A percentile compares a stretch with the other conserved stretches of the same genome.
Conservation (phyloP, 2,888 invertebrate species). For the Euphydryas editha region DNA sequence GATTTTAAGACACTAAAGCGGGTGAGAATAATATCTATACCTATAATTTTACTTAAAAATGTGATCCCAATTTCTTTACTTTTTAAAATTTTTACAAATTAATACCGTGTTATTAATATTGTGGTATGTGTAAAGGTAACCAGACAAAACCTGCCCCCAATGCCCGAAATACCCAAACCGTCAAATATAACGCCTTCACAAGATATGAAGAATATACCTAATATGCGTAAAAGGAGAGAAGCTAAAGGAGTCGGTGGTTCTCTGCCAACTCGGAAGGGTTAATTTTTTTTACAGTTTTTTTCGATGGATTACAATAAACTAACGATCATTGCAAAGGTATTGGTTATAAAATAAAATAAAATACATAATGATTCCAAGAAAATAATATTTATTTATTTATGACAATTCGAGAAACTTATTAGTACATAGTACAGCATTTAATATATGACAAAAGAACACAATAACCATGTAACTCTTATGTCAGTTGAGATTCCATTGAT, state of each 20-base stretch:
- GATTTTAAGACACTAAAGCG: slow-evolving; percentile 49
- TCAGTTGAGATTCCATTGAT: no score
- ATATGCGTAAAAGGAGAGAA: slow-evolving; percentile 55
- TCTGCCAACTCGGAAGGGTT: slow-evolving; percentile 73
- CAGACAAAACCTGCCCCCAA: slow-evolving; percentile 53
- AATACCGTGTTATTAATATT: neutral
- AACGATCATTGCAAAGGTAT: no score
- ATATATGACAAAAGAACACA: no score
- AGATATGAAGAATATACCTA: slow-evolving; percentile 35
- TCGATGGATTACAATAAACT: no score
- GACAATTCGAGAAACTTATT: no score
- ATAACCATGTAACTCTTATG: no score
- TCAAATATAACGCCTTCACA: slow-evolving; percentile 44
- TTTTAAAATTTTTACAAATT: slow-evolving; percentile 2
- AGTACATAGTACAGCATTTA: no score
- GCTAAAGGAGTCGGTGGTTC: slow-evolving; percentile 71
- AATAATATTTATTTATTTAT: no score
- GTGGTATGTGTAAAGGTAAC: slow-evolving; percentile 52
- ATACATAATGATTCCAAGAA: no score
- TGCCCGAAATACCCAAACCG: slow-evolving; percentile 43
- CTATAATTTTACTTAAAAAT: neutral
- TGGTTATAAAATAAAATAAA: no score
- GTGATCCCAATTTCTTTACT: neutral
- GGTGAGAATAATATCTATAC: slow-evolving; percentile 48
- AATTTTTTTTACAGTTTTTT: slow-evolving; percentile 35